Conservation (phyloP, 2,113 vertebrate genomes). For the Gnathonemus echidnorhynchus region DNA sequence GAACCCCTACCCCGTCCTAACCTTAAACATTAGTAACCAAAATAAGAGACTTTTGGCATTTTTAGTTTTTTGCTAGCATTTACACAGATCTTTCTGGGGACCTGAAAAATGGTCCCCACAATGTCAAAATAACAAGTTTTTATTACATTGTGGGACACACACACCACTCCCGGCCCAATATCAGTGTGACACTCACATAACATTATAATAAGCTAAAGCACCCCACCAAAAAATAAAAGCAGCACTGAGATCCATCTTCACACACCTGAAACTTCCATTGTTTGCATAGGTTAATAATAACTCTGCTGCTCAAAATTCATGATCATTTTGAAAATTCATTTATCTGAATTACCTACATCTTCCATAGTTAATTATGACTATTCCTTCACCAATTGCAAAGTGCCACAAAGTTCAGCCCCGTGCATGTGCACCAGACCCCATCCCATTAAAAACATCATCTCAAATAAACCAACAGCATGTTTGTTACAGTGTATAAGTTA, state of each 20-base stretch:
- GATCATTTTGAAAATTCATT: not conserved
- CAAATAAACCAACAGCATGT: slow-evolving; percentile 15
- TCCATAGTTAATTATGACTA: not conserved
- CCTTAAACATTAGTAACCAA: too few relatives aligned
- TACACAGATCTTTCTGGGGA: too few relatives aligned
- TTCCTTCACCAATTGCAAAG: not conserved
- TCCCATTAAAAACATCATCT: not conserved
- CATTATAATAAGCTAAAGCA: not conserved
- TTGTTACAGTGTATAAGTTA: slow-evolving; percentile 15
- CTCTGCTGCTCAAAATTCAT: not conserved
- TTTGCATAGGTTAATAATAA: not conserved
- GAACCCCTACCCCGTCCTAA: too few relatives aligned
- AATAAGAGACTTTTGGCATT: too few relatives aligned
- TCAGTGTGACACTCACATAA: not conserved
- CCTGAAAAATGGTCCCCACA: too few relatives aligned
- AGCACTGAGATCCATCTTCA: not conserved
- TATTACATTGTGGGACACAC: not conserved
- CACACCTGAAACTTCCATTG: not conserved
- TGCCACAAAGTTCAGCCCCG: not conserved
- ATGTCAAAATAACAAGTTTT: too few relatives aligned
- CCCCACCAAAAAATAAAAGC: not conserved
- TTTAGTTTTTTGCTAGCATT: too few relatives aligned
- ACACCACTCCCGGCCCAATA: not conserved
- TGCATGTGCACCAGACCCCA: not conserved
- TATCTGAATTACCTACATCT: not conserved